Percentiles rank a stretch among this genome's conserved stretches.
Conservation (phyloP, 2,113 vertebrate genomes). For the Entosphenus tridentatus region DNA sequence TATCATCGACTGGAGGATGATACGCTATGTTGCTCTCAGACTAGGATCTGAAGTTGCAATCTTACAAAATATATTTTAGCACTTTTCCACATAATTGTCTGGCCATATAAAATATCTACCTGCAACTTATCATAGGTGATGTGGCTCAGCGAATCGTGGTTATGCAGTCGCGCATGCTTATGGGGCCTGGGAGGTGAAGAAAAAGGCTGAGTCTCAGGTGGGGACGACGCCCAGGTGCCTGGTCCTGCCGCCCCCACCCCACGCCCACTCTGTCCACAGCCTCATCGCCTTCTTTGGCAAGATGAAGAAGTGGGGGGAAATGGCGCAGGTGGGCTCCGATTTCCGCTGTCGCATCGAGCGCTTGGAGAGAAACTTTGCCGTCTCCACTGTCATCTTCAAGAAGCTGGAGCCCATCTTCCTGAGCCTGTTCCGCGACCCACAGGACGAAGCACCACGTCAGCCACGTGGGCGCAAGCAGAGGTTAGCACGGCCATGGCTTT, state of each 20-base stretch:
- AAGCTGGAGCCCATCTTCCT: conserved; percentile 95
- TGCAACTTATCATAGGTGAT: no score
- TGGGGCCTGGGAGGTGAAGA: no score
- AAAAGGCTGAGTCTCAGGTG: no score
- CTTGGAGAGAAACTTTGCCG: conserved; percentile 87
- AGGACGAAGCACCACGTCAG: conserved; percentile 39
- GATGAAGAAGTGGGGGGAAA: conserved; percentile 97
- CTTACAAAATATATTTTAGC: no score
- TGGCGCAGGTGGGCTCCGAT: conserved; percentile 58
- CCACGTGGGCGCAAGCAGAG: conserved; percentile 76
- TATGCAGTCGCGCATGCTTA: no score
- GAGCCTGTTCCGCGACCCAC: conserved; percentile 70
- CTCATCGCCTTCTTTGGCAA: conserved; percentile 97
- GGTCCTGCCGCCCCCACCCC: background rate
- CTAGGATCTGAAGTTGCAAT: no score
- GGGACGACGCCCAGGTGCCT: background rate
- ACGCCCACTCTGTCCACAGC: conserved; percentile 21
- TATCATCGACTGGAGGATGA: no score
- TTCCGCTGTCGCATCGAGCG: conserved; percentile 58
- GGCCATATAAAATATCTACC: no score
- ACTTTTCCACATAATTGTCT: no score
- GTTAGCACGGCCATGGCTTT: conserved; percentile 14
- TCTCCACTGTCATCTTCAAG: conserved; percentile 81
- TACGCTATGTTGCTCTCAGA: no score
- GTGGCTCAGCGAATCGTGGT: no score